Evolutionary conservation across 35 echinoderm and acorn worm genomes (phyloP).

Genomic region (Heliocidaris tuberculata): DNA sequence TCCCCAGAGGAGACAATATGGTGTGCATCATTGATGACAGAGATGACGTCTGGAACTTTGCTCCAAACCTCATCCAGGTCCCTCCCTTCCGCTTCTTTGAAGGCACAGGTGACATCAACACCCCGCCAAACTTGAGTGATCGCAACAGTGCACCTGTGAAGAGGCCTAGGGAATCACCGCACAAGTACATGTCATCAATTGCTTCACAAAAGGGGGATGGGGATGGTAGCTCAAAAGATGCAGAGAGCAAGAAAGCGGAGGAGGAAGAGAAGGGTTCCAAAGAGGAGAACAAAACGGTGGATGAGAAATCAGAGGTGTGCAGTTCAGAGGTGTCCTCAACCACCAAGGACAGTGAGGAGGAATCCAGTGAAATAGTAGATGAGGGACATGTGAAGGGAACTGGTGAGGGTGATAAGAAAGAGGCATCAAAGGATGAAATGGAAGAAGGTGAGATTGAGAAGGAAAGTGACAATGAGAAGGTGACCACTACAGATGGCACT

Average conservation of each 20-base stretch:
- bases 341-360: slow-evolving; percentile 38
- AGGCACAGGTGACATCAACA: slow-evolving; percentile 92
- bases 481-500: slow-evolving; percentile 27
- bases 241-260: slow-evolving; percentile 9
- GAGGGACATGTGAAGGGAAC: background rate
- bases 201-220: slow-evolving; percentile 21
- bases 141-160: background rate
- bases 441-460: slow-evolving; percentile 47
- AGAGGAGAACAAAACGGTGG: background rate
- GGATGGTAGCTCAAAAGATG: background rate
- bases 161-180: background rate
- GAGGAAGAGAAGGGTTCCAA: background rate
- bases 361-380: slow-evolving; percentile 10
- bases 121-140: slow-evolving; percentile 63
- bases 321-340: slow-evolving; percentile 33
- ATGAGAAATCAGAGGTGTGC: background rate
- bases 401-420: slow-evolving; percentile 29
- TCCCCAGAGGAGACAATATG: slow-evolving; percentile 95
- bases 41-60: slow-evolving; percentile 84
- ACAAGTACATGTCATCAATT: background rate
- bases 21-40: slow-evolving; percentile 97
- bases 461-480: slow-evolving; percentile 34
- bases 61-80: slow-evolving; percentile 81
- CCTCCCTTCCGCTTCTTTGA: slow-evolving; percentile 91
- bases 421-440: slow-evolving; percentile 34